Base-by-base conservation (phyloP, 2,888 invertebrate genomes). In the Xylota sylvarum region DNA sequence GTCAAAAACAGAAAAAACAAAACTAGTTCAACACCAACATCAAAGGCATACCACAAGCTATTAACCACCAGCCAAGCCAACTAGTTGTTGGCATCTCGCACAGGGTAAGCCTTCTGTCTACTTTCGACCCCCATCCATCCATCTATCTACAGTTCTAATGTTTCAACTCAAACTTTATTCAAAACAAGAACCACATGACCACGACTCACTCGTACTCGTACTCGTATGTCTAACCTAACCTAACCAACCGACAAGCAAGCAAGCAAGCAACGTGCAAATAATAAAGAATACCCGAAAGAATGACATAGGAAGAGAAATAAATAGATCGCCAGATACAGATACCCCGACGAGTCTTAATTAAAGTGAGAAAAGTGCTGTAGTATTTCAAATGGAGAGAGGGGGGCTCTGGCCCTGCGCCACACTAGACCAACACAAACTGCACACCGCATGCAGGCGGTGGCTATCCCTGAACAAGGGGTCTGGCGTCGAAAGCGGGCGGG, bases 271-370 rank as follows among this genome's bases (percentile, higher is more conserved):
- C 82, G 77, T 58, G 78, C 69, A 81, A 86, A 82, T 86, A 80
- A 77, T 85, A 85, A 85, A 85, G 85, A 85, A 85, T 77, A 78
- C 77, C 82, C 82, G 14, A 73, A 73, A 78, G 81, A 86, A 86
- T 82, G 86, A 86, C 86, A 86, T 86, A 78, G 82, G 81, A 82
- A 82, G 82, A 72, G 73, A 72, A 82, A 86, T 86, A 82, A 82
- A 86, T 64, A 86, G 86, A 86, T 86, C 72, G 67, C 62, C 73
- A 69, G 74, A 82, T 73, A 82, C 78, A 74, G 77, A 82, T 86
- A 86, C 69, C 77, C 69, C 73, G 62, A 80, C 77, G 86, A 86
- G 82, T 86, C 82, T 86, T 82, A 82, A 86, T 86, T 86, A 86
- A 86, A 82, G 86, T 82, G 86, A 86, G 77, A 82, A 82, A 81